Evolutionary conservation across 2,797 vertebrate species (phyloP).

Genomic region (Myotis findleyi): DNA sequence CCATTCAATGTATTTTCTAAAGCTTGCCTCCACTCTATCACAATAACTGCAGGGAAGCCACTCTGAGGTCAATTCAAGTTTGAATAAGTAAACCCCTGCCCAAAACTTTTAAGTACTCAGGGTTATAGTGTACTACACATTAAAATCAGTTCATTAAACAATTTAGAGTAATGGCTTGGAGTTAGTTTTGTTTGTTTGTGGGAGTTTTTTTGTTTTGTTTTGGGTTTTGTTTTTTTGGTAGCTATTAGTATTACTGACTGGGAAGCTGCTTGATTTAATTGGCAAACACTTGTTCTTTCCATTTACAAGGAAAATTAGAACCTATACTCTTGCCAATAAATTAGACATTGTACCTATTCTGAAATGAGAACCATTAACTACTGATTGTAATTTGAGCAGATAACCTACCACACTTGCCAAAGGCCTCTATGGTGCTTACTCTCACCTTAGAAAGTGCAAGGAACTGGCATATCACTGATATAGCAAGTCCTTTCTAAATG

Average conservation of each 20-base stretch:
- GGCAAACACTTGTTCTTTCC: conserved; percentile 84
- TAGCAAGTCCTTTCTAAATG: neutral
- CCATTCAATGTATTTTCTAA: neutral
- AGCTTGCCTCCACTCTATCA: neutral
- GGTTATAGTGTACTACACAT: conserved; percentile 78
- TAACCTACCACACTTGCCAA: conserved; percentile 52
- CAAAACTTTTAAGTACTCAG: conserved; percentile 72
- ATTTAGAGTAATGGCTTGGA: conserved; percentile 81
- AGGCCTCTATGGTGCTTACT: neutral
- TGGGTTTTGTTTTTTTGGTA: conserved; percentile 75
- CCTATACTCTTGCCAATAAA: conserved; percentile 80
- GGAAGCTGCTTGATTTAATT: conserved; percentile 87
- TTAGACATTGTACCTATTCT: conserved; percentile 73
- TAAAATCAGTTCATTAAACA: conserved; percentile 86
- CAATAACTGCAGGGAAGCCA: neutral
- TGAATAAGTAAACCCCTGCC: conserved; percentile 73
- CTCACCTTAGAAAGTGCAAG: conserved; percentile 29
- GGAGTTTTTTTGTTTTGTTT: too few relatives aligned
- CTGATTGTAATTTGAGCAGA: conserved; percentile 74
- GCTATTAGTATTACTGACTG: conserved; percentile 85
- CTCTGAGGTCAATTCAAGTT: conserved; percentile 63
- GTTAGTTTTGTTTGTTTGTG: neutral
- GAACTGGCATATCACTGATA: neutral
- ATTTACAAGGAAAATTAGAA: conserved; percentile 83
- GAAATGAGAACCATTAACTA: conserved; percentile 75